Evolutionary conservation across 2,888 invertebrate genomes (phyloP).

Genomic region (Gymnoscelis rufifasciata): DNA sequence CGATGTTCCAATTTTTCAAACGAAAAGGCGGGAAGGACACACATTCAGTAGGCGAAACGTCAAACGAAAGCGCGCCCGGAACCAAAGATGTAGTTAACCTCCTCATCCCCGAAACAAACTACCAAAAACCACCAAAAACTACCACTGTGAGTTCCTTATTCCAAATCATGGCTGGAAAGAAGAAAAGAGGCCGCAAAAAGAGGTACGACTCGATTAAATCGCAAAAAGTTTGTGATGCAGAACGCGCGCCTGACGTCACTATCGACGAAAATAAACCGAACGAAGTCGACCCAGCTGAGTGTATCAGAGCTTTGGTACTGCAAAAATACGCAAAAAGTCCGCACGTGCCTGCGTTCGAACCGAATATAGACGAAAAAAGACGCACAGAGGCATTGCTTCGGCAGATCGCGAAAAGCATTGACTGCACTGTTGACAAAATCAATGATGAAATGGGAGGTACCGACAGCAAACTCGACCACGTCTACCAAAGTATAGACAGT

Average conservation of each 20-base stretch:
- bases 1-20: conserved; percentile 74
- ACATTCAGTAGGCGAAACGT: conserved; percentile 56
- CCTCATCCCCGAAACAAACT: conserved; percentile 62
- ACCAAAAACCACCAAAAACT: conserved; percentile 44
- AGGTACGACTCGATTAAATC: conserved; percentile 51
- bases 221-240: conserved; percentile 35
- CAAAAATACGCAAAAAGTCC: conserved; percentile 65
- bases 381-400: conserved; percentile 66
- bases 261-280: conserved; percentile 61
- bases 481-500: conserved; percentile 47
- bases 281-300: conserved; percentile 54
- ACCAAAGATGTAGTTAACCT: conserved; percentile 72
- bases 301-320: conserved; percentile 66
- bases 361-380: conserved; percentile 59
- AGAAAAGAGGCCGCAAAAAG: conserved; percentile 53
- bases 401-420: conserved; percentile 67
- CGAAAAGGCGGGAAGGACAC: conserved; percentile 67
- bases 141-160: conserved; percentile 60
- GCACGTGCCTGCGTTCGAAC: conserved; percentile 71
- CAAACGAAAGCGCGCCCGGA: conserved; percentile 39
- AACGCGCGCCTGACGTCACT: conserved; percentile 50
- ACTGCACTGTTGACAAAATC: conserved; percentile 62
- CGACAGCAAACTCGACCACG: conserved; percentile 53
- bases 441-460: conserved; percentile 58
- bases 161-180: conserved; percentile 70